These are phyloP conservation scores for Labeo calbasu DNA, from an alignment of 2,797 vertebrate genomes.

Conservation along the genomic window DNA sequence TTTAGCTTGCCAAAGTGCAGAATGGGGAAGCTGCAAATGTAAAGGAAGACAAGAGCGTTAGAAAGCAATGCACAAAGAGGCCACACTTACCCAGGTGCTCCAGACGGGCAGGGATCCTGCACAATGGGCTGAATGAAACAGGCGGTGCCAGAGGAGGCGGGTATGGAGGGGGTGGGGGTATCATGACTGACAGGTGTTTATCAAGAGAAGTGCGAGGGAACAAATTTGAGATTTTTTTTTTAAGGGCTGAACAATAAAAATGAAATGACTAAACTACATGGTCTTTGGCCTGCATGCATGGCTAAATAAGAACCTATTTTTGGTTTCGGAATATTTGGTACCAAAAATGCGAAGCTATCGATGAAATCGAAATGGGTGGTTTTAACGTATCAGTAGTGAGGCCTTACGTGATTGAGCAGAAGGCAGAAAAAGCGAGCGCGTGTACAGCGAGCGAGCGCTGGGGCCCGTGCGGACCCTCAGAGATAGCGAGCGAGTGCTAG, in stretches of 20 bases:
- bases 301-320: background rate
- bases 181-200: slow-evolving; percentile 71
- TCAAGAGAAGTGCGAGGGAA: slow-evolving; percentile 36
- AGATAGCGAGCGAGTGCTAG: slow-evolving; percentile 73
- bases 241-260: background rate
- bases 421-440: slow-evolving; percentile 77
- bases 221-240: slow-evolving; percentile 1
- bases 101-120: slow-evolving; percentile 73
- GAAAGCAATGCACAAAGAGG: background rate
- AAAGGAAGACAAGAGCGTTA: slow-evolving; percentile 6
- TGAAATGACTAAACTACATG: background rate
- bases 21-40: background rate
- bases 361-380: background rate
- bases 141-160: slow-evolving; percentile 61
- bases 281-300: background rate
- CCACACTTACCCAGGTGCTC: slow-evolving; percentile 76
- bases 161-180: slow-evolving; percentile 70
- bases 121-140: slow-evolving; percentile 57
- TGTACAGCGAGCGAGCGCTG: slow-evolving; percentile 69
- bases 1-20: background rate
- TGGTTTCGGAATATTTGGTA: background rate
- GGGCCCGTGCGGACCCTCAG: slow-evolving; percentile 76
- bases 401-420: slow-evolving; percentile 76
- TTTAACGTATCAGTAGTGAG: background rate
- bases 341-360: background rate